Conservation (phyloP, 2,797 vertebrate species). For the Hyperoplus lanceolatus region DNA sequence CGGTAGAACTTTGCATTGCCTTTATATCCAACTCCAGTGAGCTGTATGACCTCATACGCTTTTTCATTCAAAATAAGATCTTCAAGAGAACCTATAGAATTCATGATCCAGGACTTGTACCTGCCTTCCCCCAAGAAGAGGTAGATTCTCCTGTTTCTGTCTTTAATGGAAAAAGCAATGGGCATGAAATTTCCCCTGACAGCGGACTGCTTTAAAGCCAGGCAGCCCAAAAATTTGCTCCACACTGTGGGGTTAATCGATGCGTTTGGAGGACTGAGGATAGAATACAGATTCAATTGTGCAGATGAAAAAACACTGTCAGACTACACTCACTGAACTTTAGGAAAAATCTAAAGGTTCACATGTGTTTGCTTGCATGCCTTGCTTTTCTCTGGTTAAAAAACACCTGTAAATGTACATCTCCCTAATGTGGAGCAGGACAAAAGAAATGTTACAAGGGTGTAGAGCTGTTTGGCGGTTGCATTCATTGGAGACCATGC, state of each 20-base stretch:
- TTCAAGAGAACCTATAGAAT: constrained; percentile 50
- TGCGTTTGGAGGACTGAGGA: constrained; percentile 43
- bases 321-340: not conserved
- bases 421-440: constrained; percentile 24
- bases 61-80: constrained; percentile 47
- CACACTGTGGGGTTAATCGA: constrained; percentile 69
- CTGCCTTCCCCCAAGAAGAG: constrained; percentile 36
- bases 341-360: constrained; percentile 1
- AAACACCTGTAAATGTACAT: constrained; percentile 17
- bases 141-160: constrained; percentile 67
- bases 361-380: not conserved
- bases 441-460: constrained; percentile 14
- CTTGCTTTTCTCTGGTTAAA: constrained; percentile 1
- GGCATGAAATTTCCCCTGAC: constrained; percentile 81
- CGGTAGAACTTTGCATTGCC: not conserved
- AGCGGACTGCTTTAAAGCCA: constrained; percentile 63
- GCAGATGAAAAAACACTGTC: constrained; percentile 3
- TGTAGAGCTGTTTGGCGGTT: constrained; percentile 16
- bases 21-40: constrained; percentile 27
- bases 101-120: constrained; percentile 53
- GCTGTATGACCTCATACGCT: constrained; percentile 22
- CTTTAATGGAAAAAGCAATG: constrained; percentile 78
- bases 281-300: constrained; percentile 65
- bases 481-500: constrained; percentile 14
- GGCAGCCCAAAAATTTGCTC: constrained; percentile 55